Conservation (phyloP, 2,888 invertebrate species). For the Luperina nickerlii region DNA sequence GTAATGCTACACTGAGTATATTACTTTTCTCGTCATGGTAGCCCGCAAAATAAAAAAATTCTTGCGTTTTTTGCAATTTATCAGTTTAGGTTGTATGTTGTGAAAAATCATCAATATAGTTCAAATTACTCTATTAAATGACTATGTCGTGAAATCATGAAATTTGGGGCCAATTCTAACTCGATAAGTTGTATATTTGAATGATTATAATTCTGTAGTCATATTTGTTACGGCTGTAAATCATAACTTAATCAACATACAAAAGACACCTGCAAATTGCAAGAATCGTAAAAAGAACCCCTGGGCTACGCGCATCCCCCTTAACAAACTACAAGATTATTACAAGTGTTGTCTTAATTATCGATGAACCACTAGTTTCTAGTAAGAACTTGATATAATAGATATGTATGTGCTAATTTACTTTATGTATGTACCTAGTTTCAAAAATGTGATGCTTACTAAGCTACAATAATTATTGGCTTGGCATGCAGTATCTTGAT, state of each 20-base stretch:
- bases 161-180: neutral
- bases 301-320: neutral
- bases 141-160: neutral
- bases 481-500: neutral
- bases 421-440: neutral
- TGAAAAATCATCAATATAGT: neutral
- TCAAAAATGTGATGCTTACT: neutral
- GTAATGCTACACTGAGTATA: conserved; percentile 28
- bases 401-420: neutral
- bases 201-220: neutral
- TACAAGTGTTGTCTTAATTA: conserved; percentile 1
- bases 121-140: neutral
- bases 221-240: neutral
- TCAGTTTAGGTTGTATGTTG: neutral
- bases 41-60: neutral
- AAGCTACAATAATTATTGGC: neutral
- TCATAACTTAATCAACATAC: neutral
- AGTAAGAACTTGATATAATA: neutral
- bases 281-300: neutral
- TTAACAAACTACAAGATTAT: neutral
- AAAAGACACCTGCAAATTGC: neutral
- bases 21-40: conserved; percentile 15
- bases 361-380: neutral
- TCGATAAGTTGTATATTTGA: neutral
- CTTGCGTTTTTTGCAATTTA: neutral